phyloP scores from a whole-genome alignment of 2,797 vertebrate species.

The Paratrypauchen microcephalus region DNA sequence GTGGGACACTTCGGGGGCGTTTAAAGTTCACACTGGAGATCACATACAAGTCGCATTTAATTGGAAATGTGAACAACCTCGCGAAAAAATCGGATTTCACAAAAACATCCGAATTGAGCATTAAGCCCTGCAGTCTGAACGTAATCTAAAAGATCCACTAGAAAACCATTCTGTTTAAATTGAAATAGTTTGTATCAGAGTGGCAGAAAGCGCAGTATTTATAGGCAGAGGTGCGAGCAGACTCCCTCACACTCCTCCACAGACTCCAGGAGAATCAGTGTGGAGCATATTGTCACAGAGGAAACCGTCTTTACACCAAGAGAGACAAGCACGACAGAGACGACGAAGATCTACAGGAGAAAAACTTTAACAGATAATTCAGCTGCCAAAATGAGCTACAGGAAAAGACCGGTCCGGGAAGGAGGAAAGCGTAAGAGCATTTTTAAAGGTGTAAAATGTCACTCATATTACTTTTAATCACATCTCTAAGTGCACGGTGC shows the following conservation, averaged over 20 bases:
- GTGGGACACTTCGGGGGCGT: too few species aligned
- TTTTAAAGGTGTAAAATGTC: background rate
- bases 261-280: background rate
- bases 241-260: constrained; percentile 41
- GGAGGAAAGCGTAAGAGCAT: background rate
- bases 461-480: too few species aligned
- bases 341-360: background rate
- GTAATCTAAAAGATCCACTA: too few species aligned
- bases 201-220: background rate
- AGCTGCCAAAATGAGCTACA: background rate
- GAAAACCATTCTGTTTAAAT: too few species aligned
- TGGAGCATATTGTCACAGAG: constrained; percentile 1
- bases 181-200: too few species aligned
- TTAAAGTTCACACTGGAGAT: too few species aligned
- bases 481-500: too few species aligned
- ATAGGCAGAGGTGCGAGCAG: constrained; percentile 32
- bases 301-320: background rate
- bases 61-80: too few species aligned
- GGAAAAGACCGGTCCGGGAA: background rate
- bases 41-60: too few species aligned
- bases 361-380: background rate
- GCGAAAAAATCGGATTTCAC: too few species aligned
- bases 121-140: too few species aligned
- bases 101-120: too few species aligned
- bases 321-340: background rate